These are phyloP conservation scores for Linnaemya tessellans DNA, from an alignment of 2,888 invertebrate genomes.

Conservation along the genomic window DNA sequence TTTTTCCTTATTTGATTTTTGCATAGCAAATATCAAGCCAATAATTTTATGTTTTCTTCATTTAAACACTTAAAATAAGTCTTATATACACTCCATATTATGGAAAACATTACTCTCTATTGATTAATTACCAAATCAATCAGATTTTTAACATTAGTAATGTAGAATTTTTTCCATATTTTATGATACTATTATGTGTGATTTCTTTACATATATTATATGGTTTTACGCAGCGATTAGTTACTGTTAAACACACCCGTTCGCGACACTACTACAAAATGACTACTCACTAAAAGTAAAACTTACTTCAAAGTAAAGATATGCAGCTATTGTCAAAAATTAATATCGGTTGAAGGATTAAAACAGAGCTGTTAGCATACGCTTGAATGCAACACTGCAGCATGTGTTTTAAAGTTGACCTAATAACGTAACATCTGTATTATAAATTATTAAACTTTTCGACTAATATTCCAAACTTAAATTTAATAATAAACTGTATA, in stretches of 20 bases:
- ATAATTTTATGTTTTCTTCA: constrained; percentile 61
- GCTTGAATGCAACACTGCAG: constrained; percentile 31
- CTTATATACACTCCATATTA: not conserved
- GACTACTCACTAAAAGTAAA: constrained; percentile 64
- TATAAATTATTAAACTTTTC: not conserved
- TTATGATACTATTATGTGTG: constrained; percentile 43
- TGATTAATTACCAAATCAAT: constrained; percentile 28
- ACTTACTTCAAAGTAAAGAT: constrained; percentile 54
- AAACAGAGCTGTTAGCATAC: constrained; percentile 44
- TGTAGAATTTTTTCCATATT: constrained; percentile 63
- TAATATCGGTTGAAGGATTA: constrained; percentile 25
- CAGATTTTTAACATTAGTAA: constrained; percentile 36
- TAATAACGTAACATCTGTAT: not conserved
- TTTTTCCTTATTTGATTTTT: constrained; percentile 70
- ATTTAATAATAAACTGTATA: not conserved
- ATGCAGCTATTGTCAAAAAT: constrained; percentile 2
- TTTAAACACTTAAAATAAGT: constrained; percentile 15
- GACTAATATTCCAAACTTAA: not conserved
- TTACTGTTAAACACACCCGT: constrained; percentile 69
- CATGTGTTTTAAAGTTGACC: constrained; percentile 13
- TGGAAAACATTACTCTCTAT: constrained; percentile 22
- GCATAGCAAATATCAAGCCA: constrained; percentile 31
- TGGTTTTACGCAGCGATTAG: constrained; percentile 58
- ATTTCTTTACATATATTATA: constrained; percentile 32
- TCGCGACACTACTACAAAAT: constrained; percentile 69